phyloP scores from a whole-genome alignment of 2,113 vertebrate genomes.

The Toxostoma redivivum region DNA sequence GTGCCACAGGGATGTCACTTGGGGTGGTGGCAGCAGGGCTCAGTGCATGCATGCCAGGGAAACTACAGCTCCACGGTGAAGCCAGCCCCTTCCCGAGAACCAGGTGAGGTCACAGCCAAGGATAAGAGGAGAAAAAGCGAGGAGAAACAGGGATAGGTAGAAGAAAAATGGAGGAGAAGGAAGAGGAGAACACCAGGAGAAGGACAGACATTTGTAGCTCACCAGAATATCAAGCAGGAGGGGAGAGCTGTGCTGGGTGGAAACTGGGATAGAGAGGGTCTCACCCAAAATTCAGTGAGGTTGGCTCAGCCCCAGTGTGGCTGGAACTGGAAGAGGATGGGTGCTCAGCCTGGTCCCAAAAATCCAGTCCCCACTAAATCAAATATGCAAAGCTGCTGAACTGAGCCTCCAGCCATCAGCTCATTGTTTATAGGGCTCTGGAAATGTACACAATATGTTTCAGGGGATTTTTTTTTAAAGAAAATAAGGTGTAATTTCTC shows the following conservation, averaged over 20 bases:
- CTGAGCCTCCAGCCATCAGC: background rate
- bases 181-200: background rate
- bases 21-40: background rate
- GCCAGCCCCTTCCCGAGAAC: background rate
- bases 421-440: background rate
- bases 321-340: background rate
- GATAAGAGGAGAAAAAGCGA: slow-evolving; percentile 12
- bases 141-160: slow-evolving; percentile 3
- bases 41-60: background rate
- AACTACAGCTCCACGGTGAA: background rate
- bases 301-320: background rate
- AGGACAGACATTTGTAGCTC: fast-evolving
- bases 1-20: background rate
- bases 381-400: fast-evolving
- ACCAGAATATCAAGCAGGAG: background rate
- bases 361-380: fast-evolving
- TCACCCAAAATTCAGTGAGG: background rate
- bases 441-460: background rate
- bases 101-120: background rate
- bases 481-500: background rate
- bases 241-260: background rate
- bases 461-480: background rate
- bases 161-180: slow-evolving; percentile 29
- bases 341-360: background rate
- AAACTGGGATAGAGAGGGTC: background rate